phyloP scores from a whole-genome alignment of 2,888 invertebrate species.

The Perithous albicinctus region DNA sequence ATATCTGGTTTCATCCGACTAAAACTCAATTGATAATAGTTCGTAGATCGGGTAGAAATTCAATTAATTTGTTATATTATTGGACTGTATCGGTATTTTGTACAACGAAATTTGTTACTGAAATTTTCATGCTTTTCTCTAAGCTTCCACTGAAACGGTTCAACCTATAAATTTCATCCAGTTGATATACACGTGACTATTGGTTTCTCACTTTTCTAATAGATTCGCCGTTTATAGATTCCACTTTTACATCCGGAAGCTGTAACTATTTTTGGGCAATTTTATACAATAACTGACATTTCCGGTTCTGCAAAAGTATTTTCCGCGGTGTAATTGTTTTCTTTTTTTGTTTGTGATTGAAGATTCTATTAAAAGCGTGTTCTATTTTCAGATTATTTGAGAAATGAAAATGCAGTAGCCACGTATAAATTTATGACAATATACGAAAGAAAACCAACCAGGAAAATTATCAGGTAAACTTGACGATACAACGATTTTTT shows the following conservation, averaged over 20 bases:
- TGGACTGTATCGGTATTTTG: conserved; percentile 22
- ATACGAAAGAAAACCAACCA: too few relatives aligned
- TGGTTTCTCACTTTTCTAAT: not conserved
- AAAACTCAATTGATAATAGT: conserved; percentile 55
- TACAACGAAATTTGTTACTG: not conserved
- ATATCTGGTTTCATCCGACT: conserved; percentile 36
- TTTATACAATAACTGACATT: too few relatives aligned
- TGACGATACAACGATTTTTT: too few relatives aligned
- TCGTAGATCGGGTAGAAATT: conserved; percentile 70
- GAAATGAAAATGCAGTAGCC: too few relatives aligned
- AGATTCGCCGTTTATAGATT: not conserved
- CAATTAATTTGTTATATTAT: conserved; percentile 46
- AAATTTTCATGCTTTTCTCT: not conserved
- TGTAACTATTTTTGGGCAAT: too few relatives aligned
- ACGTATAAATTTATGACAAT: too few relatives aligned
- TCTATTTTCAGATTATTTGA: too few relatives aligned
- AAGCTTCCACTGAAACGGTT: not conserved
- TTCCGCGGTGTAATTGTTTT: too few relatives aligned
- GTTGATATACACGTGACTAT: not conserved
- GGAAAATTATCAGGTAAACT: too few relatives aligned
- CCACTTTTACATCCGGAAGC: not conserved
- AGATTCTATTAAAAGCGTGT: too few relatives aligned
- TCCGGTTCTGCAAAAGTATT: too few relatives aligned
- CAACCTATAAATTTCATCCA: not conserved
- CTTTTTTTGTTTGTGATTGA: too few relatives aligned